Conservation (phyloP, 2,888 invertebrate genomes). For the Lomographa bimaculata region DNA sequence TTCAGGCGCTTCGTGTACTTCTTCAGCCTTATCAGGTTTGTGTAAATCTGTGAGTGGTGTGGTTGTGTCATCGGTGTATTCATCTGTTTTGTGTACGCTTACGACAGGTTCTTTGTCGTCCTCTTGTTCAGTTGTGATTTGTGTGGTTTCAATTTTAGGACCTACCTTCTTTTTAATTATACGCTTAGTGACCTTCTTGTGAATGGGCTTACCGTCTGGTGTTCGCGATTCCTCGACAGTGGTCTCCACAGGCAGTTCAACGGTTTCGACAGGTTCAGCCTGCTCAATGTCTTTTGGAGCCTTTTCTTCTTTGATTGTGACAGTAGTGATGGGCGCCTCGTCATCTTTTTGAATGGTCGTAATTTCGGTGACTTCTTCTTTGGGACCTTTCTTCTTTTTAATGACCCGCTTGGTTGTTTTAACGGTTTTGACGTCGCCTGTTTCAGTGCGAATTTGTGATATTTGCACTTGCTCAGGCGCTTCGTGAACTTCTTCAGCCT, state of each 20-base stretch:
- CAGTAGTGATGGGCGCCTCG: slow-evolving; percentile 42
- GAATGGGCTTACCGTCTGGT: slow-evolving; percentile 46
- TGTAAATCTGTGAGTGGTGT: too few species aligned
- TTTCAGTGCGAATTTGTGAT: slow-evolving; percentile 57
- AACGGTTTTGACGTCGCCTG: slow-evolving; percentile 39
- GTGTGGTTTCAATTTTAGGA: slow-evolving; percentile 42
- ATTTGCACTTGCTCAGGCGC: slow-evolving; percentile 47
- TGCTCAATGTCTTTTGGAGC: slow-evolving; percentile 34
- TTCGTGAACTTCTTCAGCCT: slow-evolving; percentile 46
- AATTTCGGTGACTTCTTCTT: slow-evolving; percentile 51
- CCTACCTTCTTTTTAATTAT: slow-evolving; percentile 61
- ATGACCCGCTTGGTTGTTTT: slow-evolving; percentile 66
- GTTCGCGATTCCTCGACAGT: slow-evolving; percentile 40
- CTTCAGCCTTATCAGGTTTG: too few species aligned
- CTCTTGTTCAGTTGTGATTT: slow-evolving; percentile 47
- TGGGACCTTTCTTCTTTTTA: slow-evolving; percentile 63
- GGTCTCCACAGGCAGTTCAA: slow-evolving; percentile 54
- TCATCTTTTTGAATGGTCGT: slow-evolving; percentile 49
- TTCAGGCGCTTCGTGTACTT: too few species aligned
- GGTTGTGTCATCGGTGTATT: slow-evolving; percentile 36
- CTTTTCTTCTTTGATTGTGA: slow-evolving; percentile 30
- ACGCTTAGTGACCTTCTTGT: slow-evolving; percentile 53
- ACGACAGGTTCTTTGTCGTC: slow-evolving; percentile 51
- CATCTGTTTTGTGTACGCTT: slow-evolving; percentile 54
- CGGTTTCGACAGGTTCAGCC: slow-evolving; percentile 37